Base-by-base conservation (phyloP, 2,113 vertebrate genomes). In the Crotalus tigris region DNA sequence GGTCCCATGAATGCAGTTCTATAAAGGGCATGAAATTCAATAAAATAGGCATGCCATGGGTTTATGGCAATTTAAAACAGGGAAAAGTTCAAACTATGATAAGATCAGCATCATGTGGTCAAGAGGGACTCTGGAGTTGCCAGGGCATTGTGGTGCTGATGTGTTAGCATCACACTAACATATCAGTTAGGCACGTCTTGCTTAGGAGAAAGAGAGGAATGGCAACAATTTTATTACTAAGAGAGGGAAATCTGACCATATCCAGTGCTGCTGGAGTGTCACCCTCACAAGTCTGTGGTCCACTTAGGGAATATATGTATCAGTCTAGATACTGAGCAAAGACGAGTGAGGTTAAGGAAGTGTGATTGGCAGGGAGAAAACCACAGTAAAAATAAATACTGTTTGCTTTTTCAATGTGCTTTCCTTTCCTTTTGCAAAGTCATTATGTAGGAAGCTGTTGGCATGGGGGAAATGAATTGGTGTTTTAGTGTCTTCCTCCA, bases 341-440 rank as follows among this genome's bases (percentile, higher is more conserved):
- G 44, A 55, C 90, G 5, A 24, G 57, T 93, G 87, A 95, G 95
- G 21, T 57, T 85, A 95, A 95, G 91, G 88, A 51, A 69, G 15
- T 89, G 55, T 96, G 93, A 95, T 12, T 95, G 93, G 54, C 92
- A 95, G 91, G 88, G 92, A 7, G 89, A 94, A 95, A 92, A 94
- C 10, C 2, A 75, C 81, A 94, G 44, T 92, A 91, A 96, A 96
- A 97, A 92, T 93, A 49, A 94, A 89, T 54, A 88, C 1, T 85
- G n/a, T 92, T 96, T 96, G 53, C 39, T 49, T 96, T 96, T 97
- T 93, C 49, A 93, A 10, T 86, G 57, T 90, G 9, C 44, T 44
- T 91, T 46, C 29, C 90, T 54, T 58, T 92, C 93, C 54, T 95
- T 94, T 95, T 90, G 90, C 61, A 92, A 95, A 95, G 3, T 26